Conservation (phyloP, 1,140 invertebrate species). For the Pentalonia nigronervosa region DNA sequence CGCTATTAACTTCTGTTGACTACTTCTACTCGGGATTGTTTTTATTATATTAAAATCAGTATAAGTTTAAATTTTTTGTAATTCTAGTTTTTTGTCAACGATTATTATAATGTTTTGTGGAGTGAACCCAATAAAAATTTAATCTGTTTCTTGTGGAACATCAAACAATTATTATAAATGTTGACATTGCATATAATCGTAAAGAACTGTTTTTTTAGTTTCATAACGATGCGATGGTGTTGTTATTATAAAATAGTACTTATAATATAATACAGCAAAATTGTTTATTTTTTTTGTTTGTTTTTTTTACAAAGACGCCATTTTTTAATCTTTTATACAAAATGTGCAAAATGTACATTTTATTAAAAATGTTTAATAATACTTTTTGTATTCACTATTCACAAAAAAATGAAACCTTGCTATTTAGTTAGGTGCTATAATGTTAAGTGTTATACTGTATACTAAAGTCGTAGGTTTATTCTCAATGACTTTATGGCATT, state of each 20-base stretch:
- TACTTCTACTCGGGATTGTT: not conserved
- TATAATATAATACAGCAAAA: not conserved
- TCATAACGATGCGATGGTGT: not conserved
- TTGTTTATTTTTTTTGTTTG: not conserved
- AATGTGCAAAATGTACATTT: not conserved
- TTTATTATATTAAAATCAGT: not conserved
- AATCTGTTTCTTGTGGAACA: not conserved
- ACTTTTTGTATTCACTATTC: not conserved
- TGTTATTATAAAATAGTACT: not conserved
- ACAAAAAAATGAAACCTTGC: not conserved
- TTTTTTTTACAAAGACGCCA: not conserved
- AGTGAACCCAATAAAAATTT: not conserved
- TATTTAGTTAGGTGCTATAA: not conserved
- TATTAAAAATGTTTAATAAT: no score
- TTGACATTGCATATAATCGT: not conserved
- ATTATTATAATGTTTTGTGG: not conserved
- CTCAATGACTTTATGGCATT: not conserved
- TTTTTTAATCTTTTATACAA: not conserved
- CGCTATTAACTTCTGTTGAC: no score
- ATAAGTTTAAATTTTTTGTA: not conserved
- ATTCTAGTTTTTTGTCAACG: not conserved
- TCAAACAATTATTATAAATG: not conserved
- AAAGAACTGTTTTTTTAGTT: not conserved
- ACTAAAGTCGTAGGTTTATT: not conserved
- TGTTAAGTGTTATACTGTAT: no score